A percentile compares a stretch with the other conserved stretches of the same genome.
Conservation (phyloP, 2,797 vertebrate genomes). For the Oreortyx pictus region DNA sequence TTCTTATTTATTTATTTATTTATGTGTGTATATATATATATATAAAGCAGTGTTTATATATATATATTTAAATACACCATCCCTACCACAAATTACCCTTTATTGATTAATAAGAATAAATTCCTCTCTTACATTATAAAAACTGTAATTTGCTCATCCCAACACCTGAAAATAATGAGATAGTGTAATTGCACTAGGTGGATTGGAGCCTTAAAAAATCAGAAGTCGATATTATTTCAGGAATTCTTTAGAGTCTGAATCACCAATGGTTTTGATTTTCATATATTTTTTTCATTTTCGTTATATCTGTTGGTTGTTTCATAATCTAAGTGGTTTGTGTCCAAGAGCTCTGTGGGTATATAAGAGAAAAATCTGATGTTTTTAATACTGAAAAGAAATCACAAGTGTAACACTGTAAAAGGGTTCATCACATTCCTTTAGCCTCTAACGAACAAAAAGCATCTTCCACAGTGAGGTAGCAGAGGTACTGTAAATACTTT, state of each 20-base stretch:
- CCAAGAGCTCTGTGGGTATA: accelerated
- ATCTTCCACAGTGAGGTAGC: accelerated
- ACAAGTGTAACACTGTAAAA: not conserved
- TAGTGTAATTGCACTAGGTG: not conserved
- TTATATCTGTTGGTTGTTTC: not conserved
- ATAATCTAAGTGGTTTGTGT: not conserved
- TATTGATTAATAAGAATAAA: not conserved
- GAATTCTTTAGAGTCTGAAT: not conserved
- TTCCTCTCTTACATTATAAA: not conserved
- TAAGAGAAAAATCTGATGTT: not conserved
- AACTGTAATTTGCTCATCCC: not conserved
- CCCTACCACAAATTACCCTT: not conserved
- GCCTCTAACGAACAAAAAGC: not conserved
- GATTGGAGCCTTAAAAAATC: too few relatives aligned
- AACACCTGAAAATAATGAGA: not conserved
- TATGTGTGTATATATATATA: too few relatives aligned
- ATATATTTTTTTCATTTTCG: not conserved
- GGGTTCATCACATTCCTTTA: not conserved
- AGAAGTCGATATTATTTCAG: too few relatives aligned
- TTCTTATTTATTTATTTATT: too few relatives aligned
- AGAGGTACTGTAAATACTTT: not conserved
- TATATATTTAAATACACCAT: not conserved
- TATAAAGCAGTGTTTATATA: not conserved
- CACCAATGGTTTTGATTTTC: not conserved
- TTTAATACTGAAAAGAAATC: not conserved